A percentile compares a stretch with the other conserved stretches of the same genome.
phyloP scores from a whole-genome alignment of 1,140 invertebrate species.

The Liolophura sinensis region DNA sequence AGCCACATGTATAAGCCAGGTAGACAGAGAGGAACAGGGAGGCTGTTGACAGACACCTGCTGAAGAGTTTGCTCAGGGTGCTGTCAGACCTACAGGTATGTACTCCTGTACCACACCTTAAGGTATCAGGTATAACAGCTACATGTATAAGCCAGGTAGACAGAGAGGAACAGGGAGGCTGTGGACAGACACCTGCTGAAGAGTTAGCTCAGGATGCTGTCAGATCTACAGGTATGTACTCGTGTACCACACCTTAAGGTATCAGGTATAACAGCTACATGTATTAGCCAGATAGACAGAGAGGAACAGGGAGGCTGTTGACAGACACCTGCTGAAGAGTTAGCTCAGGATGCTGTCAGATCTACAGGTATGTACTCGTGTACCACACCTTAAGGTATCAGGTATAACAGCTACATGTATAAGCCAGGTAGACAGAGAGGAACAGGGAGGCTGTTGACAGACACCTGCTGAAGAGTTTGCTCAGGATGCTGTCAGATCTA shows the following conservation, averaged over 20 bases:
- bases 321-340: neutral
- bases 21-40: conserved; percentile 67
- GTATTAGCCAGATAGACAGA: too few relatives aligned
- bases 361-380: too few relatives aligned
- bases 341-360: conserved; percentile 3
- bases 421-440: conserved; percentile 88
- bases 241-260: too few relatives aligned
- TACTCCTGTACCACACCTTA: too few relatives aligned
- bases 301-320: neutral
- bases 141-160: too few relatives aligned
- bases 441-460: conserved; percentile 90
- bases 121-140: too few relatives aligned
- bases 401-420: too few relatives aligned
- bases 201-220: conserved; percentile 1
- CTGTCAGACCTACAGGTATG: too few relatives aligned
- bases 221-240: too few relatives aligned
- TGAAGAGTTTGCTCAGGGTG: conserved; percentile 2
- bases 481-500: conserved; percentile 93
- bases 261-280: too few relatives aligned
- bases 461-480: conserved; percentile 86
- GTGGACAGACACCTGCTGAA: neutral
- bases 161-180: conserved; percentile 61
- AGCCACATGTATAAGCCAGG: too few relatives aligned
- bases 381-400: too few relatives aligned
- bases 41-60: neutral